Evolutionary conservation across 2,113 vertebrate genomes (phyloP).

Genomic region (Calidris pugnax): DNA sequence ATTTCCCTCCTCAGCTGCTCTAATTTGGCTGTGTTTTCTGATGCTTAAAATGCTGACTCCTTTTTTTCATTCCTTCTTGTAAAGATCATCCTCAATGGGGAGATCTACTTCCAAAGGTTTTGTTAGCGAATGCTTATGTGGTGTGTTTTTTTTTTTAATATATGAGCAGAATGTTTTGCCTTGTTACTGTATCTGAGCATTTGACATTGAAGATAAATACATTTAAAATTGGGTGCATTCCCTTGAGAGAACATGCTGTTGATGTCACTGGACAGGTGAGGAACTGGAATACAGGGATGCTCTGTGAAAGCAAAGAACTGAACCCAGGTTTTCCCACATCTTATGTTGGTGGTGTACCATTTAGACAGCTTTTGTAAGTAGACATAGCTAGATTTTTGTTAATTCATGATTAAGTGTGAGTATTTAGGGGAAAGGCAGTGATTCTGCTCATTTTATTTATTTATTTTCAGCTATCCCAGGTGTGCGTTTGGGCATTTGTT

Average conservation of each 20-base stretch:
- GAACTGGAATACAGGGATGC: not conserved
- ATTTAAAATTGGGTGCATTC: not conserved
- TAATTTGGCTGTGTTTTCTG: not conserved
- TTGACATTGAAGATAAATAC: not conserved
- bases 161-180: not conserved
- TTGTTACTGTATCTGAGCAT: not conserved
- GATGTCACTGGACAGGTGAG: not conserved
- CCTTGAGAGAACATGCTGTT: not conserved
- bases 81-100: not conserved
- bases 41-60: constrained; percentile 11
- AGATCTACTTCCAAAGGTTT: not conserved
- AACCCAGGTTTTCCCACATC: not conserved
- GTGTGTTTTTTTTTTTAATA: not conserved
- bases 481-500: not conserved
- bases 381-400: not conserved
- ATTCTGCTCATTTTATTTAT: not conserved
- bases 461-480: not conserved
- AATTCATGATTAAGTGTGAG: not conserved
- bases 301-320: not conserved
- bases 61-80: not conserved
- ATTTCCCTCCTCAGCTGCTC: not conserved
- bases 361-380: not conserved
- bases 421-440: not conserved
- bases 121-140: not conserved
- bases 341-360: not conserved